These are phyloP conservation scores for Aleiodes sp. DNA, from an alignment of 1,140 invertebrate genomes.

Conservation along the genomic window DNA sequence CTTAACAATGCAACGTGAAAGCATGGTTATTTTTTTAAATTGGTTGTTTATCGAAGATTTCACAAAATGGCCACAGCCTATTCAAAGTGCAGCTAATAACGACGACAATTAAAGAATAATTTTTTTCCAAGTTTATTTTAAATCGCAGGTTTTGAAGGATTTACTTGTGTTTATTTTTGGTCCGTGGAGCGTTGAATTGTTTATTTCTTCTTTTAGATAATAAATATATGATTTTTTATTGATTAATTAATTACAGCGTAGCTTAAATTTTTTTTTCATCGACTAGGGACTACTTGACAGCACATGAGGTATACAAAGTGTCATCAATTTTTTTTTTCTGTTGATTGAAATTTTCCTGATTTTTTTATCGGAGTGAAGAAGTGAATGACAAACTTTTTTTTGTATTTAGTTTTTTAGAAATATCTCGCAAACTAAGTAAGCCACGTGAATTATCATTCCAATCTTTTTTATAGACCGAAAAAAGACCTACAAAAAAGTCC, in stretches of 20 bases:
- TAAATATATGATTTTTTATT: constrained; percentile 42
- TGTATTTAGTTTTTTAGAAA: no score
- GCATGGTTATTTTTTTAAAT: constrained; percentile 39
- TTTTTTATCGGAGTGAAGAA: constrained; percentile 1
- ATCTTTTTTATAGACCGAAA: no score
- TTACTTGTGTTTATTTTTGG: constrained; percentile 48
- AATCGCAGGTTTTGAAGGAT: constrained; percentile 42
- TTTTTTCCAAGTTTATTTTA: constrained; percentile 12
- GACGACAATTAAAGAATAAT: constrained; percentile 34
- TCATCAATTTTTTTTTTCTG: constrained; percentile 7
- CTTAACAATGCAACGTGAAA: constrained; percentile 39
- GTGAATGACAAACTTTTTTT: no score
- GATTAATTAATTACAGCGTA: constrained; percentile 38
- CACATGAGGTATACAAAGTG: constrained; percentile 37
- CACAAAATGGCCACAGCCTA: constrained; percentile 41
- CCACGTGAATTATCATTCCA: no score
- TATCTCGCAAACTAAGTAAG: no score
- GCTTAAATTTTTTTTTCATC: constrained; percentile 28
- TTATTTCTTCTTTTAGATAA: constrained; percentile 38
- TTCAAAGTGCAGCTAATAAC: constrained; percentile 49
- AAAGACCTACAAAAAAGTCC: no score
- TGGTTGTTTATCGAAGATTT: constrained; percentile 33
- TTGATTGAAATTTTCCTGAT: constrained; percentile 3
- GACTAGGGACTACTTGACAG: constrained; percentile 22
- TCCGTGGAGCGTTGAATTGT: constrained; percentile 55